These are phyloP conservation scores for Heliothis peltigera DNA, from an alignment of 2,888 invertebrate genomes.

Conservation along the genomic window DNA sequence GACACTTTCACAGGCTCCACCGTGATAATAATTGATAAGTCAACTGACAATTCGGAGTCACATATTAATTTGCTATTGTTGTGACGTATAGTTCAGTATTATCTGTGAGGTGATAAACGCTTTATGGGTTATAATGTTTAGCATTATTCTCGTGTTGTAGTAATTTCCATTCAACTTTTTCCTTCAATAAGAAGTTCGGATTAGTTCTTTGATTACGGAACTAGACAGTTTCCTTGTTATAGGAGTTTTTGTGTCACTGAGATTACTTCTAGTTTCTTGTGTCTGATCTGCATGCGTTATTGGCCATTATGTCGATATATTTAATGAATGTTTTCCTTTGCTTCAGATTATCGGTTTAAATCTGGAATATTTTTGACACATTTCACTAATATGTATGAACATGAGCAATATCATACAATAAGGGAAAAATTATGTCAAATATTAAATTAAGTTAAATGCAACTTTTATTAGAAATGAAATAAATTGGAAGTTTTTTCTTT, in stretches of 20 bases:
- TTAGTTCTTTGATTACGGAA: conserved; percentile 38
- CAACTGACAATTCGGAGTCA: conserved; percentile 46
- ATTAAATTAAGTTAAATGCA: background rate
- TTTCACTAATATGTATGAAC: background rate
- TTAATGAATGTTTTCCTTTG: background rate
- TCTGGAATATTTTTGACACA: background rate
- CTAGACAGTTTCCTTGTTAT: conserved; percentile 42
- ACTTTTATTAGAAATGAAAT: background rate
- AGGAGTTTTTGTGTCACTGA: conserved; percentile 34
- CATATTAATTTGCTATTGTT: conserved; percentile 47
- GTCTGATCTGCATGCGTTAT: conserved; percentile 39
- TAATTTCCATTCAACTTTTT: conserved; percentile 32
- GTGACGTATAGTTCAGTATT: conserved; percentile 28
- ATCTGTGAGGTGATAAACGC: conserved; percentile 11
- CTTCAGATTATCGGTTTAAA: background rate
- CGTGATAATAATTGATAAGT: conserved; percentile 62
- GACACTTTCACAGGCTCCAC: conserved; percentile 78
- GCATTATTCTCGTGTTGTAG: conserved; percentile 12
- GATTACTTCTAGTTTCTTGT: conserved; percentile 32
- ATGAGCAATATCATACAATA: background rate
- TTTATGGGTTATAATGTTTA: conserved; percentile 6
- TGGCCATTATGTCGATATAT: conserved; percentile 1
- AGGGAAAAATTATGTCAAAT: background rate
- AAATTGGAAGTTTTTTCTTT: background rate
- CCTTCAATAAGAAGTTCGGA: conserved; percentile 16